Evolutionary conservation across 1,140 invertebrate genomes (phyloP).

Genomic region (Parapsyche elsis): DNA sequence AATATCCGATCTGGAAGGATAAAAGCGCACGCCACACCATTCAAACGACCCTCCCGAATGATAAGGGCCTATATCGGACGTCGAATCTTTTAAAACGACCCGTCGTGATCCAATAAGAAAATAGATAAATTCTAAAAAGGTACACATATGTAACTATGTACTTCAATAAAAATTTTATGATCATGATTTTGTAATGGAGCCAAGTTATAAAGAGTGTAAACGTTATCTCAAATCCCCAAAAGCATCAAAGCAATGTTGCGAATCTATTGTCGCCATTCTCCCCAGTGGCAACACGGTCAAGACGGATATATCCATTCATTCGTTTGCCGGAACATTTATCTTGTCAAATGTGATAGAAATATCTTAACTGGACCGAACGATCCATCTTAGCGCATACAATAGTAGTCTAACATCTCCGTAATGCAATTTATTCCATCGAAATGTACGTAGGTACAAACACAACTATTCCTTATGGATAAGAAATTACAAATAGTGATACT

Average conservation of each 20-base stretch:
- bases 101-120: background rate
- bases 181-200: too few relatives aligned
- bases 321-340: constrained; percentile 40
- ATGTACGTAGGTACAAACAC: too few relatives aligned
- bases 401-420: background rate
- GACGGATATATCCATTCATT: constrained; percentile 28
- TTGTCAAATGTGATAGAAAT: constrained; percentile 40
- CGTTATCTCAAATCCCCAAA: background rate
- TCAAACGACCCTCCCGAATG: background rate
- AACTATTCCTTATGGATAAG: too few relatives aligned
- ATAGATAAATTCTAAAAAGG: too few relatives aligned
- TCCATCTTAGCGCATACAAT: constrained; percentile 22
- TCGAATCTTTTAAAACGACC: constrained; percentile 1
- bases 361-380: constrained; percentile 33
- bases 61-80: background rate
- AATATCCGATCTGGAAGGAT: background rate
- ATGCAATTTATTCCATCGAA: background rate
- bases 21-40: background rate
- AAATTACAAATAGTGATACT: too few relatives aligned
- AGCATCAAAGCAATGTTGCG: background rate
- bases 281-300: constrained; percentile 8
- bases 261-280: constrained; percentile 24
- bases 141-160: too few relatives aligned
- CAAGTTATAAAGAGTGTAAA: too few relatives aligned
- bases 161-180: too few relatives aligned